Percentiles rank a stretch among this genome's conserved stretches.
Evolutionary conservation across 2,113 vertebrate species (phyloP).

Genomic region (Campylomormyrus numenius): DNA sequence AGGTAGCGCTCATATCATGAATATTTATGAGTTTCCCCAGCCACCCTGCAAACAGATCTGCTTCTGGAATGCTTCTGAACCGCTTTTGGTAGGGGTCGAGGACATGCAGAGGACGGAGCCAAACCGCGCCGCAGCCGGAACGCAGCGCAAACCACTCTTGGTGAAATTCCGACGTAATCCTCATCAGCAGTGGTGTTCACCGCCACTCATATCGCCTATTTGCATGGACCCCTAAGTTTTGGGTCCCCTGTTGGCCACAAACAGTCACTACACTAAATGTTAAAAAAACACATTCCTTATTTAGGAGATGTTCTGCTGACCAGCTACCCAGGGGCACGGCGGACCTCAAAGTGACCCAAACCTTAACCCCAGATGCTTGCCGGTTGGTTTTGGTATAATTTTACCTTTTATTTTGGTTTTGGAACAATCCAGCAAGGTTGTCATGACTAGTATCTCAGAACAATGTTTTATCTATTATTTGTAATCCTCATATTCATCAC

Average conservation of each 20-base stretch:
- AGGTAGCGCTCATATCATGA: not conserved
- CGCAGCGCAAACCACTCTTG: not conserved
- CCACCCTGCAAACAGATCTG: not conserved
- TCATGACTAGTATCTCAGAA: not conserved
- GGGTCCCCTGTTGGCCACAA: not conserved
- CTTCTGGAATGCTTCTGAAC: not conserved
- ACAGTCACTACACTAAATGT: not conserved
- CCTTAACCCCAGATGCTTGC: not conserved
- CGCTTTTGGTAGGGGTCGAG: not conserved
- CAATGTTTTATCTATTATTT: not conserved
- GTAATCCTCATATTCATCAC: not conserved
- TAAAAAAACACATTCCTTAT: not conserved
- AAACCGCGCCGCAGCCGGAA: not conserved
- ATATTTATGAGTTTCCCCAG: not conserved
- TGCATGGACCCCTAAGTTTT: not conserved
- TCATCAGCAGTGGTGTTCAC: not conserved
- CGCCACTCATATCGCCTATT: not conserved
- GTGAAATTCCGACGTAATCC: not conserved
- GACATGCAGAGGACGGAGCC: not conserved
- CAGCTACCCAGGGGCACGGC: not conserved
- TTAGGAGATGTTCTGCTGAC: not conserved
- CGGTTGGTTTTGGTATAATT: not conserved
- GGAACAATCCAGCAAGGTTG: not conserved
- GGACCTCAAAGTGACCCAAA: not conserved
- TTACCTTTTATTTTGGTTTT: not conserved